Evolutionary conservation across 2,888 invertebrate genomes (phyloP), one percentile per base, ranked within the genome.

Genomic region (Andrena haemorrhoa): DNA sequence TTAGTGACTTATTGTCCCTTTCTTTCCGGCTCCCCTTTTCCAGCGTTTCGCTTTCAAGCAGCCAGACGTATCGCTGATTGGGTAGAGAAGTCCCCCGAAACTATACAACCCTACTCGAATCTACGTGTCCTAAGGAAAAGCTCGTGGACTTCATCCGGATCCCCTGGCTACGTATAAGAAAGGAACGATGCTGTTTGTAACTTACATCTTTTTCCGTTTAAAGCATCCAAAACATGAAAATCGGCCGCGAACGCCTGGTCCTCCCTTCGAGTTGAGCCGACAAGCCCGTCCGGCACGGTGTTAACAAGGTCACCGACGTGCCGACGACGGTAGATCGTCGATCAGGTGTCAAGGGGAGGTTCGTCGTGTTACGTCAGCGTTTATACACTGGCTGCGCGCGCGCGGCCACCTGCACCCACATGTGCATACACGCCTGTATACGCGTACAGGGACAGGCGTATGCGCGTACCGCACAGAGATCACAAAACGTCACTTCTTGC

Each of bases 151-250:
- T 16, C 4, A 12, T 41, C 12, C 41, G 41, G 41, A 41, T 41
- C 41, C 3, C n/a, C n/a, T n/a, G n/a, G n/a, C n/a, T n/a, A n/a
- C n/a, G 2, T 6, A 23, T 51, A 7, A 7, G 6, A 20, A 10
- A n/a, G 20, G 4, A 31, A 12, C 3, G 20, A 47, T 4, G 20
- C 16, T 56, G 35, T 29, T 31, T 41, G 8, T 2, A 8, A 90
- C 92, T 92, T 90, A 92, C 92, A 92, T 92, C 83, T 90, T 91
- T 92, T 92, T 90, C 84, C 86, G 85, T 83, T 89, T 84, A 89
- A 86, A 83, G 83, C 92, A 89, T 91, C 92, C 89, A 87, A 90
- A 84, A 88, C 70, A 85, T 58, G 87, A 92, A 91, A 88, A 85
- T 78, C 64, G 47, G 75, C 84, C 47, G 84, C 75, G 68, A 74